Base-by-base conservation (phyloP, 2,888 invertebrate species). In the Drosophila formosana region DNA sequence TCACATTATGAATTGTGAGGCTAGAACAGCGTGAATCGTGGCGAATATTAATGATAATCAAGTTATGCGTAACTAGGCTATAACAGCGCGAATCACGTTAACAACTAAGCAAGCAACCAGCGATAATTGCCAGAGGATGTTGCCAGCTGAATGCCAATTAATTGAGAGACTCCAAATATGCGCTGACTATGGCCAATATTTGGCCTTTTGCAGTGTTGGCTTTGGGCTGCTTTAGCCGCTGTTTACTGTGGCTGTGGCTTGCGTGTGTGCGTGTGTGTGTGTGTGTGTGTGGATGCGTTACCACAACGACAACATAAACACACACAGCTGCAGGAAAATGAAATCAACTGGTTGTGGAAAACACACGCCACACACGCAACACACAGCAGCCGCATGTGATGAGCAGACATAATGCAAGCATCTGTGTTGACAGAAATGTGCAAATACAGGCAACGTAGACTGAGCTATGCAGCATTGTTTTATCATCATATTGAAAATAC, bases 301-400 rank as follows among this genome's bases (percentile, higher is more conserved):
- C 55, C 77, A 65, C 64, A 65, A 46, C 73, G 72, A 72, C 56
- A 57, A 52, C 28, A 51, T 23, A 18, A n/a, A 37, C 57, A 53
- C 18, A 45, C 39, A 62, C 2, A 25, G 18, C 45, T 18, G 60
- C 43, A 64, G 69, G 49, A 41, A 75, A 86, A 73, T 68, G 56
- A 73, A 80, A 83, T 82, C 80, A 74, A 77, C 80, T 77, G 66
- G 80, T 74, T 80, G 62, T 56, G 62, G 41, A 55, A 61, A 30
- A 58, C 66, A 41, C 18, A 18, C 26, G 11, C 32, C 37, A 39
- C 13, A 37, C 32, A 53, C 13, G 25, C 26, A 55, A 8, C 18
- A 46, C 32, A 53, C 18, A 39, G 53, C 47, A 62, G 32, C 23
- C 39, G 26, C 28, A 57, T 53, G n/a, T 39, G 23, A 25, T 4